Evolutionary conservation across 2,113 vertebrate genomes (phyloP).

Genomic region (Pollimyrus isidori): DNA sequence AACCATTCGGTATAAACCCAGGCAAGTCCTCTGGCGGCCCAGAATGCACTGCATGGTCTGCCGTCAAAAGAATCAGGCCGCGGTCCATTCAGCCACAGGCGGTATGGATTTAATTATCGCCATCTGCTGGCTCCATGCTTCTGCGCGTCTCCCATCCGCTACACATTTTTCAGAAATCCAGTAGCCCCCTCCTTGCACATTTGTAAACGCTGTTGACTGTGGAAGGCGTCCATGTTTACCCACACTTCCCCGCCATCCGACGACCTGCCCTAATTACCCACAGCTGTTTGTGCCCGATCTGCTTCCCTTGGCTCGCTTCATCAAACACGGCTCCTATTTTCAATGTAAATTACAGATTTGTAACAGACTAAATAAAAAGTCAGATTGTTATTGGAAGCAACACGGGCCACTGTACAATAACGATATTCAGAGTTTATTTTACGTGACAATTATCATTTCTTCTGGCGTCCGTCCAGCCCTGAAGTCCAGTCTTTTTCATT

Average conservation of each 20-base stretch:
- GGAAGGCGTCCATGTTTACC: conserved; percentile 96
- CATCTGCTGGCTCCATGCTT: conserved; percentile 80
- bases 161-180: conserved; percentile 95
- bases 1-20: conserved; percentile 53
- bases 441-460: conserved; percentile 65
- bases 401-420: conserved; percentile 68
- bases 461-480: conserved; percentile 41
- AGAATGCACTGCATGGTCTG: conserved; percentile 39
- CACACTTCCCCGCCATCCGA: conserved; percentile 80
- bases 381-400: conserved; percentile 78
- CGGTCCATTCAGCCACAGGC: conserved; percentile 52
- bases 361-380: conserved; percentile 78
- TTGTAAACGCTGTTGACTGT: conserved; percentile 96
- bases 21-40: conserved; percentile 45
- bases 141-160: conserved; percentile 74
- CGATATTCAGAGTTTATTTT: conserved; percentile 67
- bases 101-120: conserved; percentile 82
- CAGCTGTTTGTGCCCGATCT: conserved; percentile 80
- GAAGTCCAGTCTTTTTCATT: conserved; percentile 1
- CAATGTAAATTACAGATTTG: conserved; percentile 79
- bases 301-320: conserved; percentile 77
- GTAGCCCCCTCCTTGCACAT: conserved; percentile 96
- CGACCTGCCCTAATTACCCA: conserved; percentile 81
- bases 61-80: conserved; percentile 54
- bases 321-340: conserved; percentile 78